phyloP scores from a whole-genome alignment of 2,888 invertebrate genomes.

The Drosophila meridionalis region DNA sequence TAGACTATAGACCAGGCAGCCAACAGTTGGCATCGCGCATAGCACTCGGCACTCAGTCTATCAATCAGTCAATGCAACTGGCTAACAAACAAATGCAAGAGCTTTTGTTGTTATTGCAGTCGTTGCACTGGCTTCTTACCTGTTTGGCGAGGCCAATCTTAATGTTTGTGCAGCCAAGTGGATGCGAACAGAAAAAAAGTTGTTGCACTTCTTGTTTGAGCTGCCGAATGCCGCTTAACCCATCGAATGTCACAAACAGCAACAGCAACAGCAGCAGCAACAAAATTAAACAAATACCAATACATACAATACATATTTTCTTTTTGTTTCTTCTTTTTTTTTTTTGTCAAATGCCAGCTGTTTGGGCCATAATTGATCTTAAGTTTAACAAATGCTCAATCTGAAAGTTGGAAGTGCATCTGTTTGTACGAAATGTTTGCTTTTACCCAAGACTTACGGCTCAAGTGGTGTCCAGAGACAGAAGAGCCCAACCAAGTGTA shows the following conservation, averaged over 20 bases:
- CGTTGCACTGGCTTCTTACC: slow-evolving; percentile 31
- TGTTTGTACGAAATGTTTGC: slow-evolving; percentile 18
- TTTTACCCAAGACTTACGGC: slow-evolving; percentile 10
- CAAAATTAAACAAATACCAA: slow-evolving; percentile 21
- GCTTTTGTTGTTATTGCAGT: slow-evolving; percentile 44
- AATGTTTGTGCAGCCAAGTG: slow-evolving; percentile 64
- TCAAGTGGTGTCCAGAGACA: slow-evolving; percentile 23
- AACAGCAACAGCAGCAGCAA: neutral
- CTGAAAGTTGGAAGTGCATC: slow-evolving; percentile 6
- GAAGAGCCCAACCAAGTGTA: slow-evolving; percentile 16
- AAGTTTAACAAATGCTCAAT: slow-evolving; percentile 9
- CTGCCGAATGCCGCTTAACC: slow-evolving; percentile 64
- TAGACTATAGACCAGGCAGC: slow-evolving; percentile 8
- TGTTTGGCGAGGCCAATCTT: slow-evolving; percentile 50
- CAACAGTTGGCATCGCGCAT: slow-evolving; percentile 24
- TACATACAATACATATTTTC: slow-evolving; percentile 4
- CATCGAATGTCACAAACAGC: slow-evolving; percentile 52
- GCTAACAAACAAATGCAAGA: slow-evolving; percentile 69
- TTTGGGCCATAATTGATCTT: slow-evolving; percentile 29
- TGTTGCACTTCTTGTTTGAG: slow-evolving; percentile 61
- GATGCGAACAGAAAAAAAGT: slow-evolving; percentile 45
- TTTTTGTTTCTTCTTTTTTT: neutral
- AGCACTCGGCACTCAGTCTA: slow-evolving; percentile 60
- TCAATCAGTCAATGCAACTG: slow-evolving; percentile 73
- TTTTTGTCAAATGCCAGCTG: slow-evolving; percentile 35